Evolutionary conservation across 2,888 invertebrate species (phyloP).

Genomic region (Tribolium freemani): DNA sequence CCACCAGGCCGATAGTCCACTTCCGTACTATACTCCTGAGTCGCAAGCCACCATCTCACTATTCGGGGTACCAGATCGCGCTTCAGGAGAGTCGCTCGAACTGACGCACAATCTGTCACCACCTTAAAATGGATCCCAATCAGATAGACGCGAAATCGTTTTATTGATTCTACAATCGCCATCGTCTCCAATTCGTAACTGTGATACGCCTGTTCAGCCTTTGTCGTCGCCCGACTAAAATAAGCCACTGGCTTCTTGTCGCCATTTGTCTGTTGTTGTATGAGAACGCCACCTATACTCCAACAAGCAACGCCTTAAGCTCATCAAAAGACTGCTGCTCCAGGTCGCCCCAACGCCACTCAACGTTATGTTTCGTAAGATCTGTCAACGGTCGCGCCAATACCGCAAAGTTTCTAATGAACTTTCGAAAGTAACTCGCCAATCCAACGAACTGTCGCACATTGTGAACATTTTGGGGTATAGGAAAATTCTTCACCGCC

Average conservation of each 20-base stretch:
- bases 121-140: slow-evolving; percentile 45
- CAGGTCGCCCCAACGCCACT: no score
- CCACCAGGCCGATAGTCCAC: slow-evolving; percentile 17
- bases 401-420: no score
- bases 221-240: slow-evolving; percentile 53
- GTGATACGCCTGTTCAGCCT: slow-evolving; percentile 51
- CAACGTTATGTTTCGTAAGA: no score
- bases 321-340: no score
- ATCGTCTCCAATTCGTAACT: slow-evolving; percentile 51
- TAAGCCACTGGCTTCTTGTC: slow-evolving; percentile 50
- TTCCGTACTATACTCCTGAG: slow-evolving; percentile 28
- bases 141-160: slow-evolving; percentile 45
- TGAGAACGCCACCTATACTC: no score
- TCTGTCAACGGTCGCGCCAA: no score
- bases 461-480: no score
- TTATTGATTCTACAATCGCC: slow-evolving; percentile 47
- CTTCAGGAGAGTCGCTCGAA: slow-evolving; percentile 45
- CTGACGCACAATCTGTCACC: slow-evolving; percentile 49
- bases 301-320: no score
- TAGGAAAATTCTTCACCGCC: no score
- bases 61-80: slow-evolving; percentile 44
- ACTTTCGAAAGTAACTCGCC: no score
- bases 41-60: slow-evolving; percentile 29
- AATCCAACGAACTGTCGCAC: no score
- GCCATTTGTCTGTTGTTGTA: slow-evolving; percentile 33